Evolutionary conservation across 2,888 invertebrate species (phyloP).

Genomic region (Ptychoptera albimana): DNA sequence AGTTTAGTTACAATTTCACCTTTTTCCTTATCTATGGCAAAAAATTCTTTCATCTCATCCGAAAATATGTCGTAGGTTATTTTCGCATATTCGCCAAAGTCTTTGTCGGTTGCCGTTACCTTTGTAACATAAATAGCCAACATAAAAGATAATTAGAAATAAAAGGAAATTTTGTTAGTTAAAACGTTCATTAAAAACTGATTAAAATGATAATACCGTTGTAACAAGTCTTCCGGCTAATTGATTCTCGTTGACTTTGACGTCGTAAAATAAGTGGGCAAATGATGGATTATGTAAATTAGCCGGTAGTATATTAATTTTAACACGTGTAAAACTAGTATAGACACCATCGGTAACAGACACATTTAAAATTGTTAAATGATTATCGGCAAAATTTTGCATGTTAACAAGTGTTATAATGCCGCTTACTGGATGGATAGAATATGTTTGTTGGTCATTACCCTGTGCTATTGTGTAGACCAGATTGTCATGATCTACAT

Average conservation of each 20-base stretch:
- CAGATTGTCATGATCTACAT: conserved; percentile 54
- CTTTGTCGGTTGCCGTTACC: conserved; percentile 66
- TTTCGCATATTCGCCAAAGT: conserved; percentile 59
- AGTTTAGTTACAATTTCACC: conserved; percentile 56
- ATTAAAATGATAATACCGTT: conserved; percentile 30
- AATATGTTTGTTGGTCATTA: conserved; percentile 59
- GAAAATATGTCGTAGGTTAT: conserved; percentile 68
- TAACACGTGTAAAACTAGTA: conserved; percentile 70
- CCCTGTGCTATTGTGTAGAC: conserved; percentile 70
- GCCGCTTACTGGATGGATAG: conserved; percentile 41
- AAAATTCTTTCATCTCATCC: conserved; percentile 51
- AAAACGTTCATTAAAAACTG: not conserved
- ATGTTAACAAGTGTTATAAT: conserved; percentile 58
- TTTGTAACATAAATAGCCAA: conserved; percentile 15
- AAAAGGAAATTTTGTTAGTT: conserved; percentile 3
- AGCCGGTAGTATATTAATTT: conserved; percentile 59
- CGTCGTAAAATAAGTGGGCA: conserved; percentile 59
- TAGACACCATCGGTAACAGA: conserved; percentile 94
- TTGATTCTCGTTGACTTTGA: conserved; percentile 66
- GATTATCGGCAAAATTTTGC: conserved; percentile 49
- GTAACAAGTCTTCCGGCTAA: conserved; percentile 58
- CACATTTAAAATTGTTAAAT: conserved; percentile 62
- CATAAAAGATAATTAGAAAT: not conserved
- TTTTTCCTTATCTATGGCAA: conserved; percentile 51
- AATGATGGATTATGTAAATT: conserved; percentile 71